Conservation (phyloP, 2,888 invertebrate species). For the Operophtera brumata region DNA sequence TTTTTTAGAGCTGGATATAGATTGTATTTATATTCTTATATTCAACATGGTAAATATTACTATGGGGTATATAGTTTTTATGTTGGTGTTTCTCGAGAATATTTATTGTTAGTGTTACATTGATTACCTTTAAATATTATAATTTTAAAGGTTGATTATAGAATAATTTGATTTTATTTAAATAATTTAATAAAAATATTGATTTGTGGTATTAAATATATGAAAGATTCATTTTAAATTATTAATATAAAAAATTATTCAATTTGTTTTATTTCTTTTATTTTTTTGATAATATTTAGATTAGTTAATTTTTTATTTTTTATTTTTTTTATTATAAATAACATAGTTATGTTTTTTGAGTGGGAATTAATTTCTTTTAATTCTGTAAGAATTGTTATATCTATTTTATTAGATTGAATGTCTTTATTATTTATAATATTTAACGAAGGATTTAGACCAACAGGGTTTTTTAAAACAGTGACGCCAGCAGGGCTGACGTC, state of each 20-base stretch:
- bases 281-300: slow-evolving; percentile 70
- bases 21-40: slow-evolving; percentile 82
- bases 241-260: slow-evolving; percentile 63
- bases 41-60: slow-evolving; percentile 82
- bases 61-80: slow-evolving; percentile 74
- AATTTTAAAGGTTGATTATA: slow-evolving; percentile 78
- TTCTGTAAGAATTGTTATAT: slow-evolving; percentile 71
- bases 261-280: slow-evolving; percentile 77
- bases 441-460: no score
- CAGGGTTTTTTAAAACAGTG: no score
- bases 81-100: slow-evolving; percentile 75
- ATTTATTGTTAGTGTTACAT: slow-evolving; percentile 82
- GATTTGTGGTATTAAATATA: slow-evolving; percentile 84
- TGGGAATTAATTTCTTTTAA: slow-evolving; percentile 78
- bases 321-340: slow-evolving; percentile 72
- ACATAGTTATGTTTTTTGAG: slow-evolving; percentile 74
- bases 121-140: slow-evolving; percentile 83
- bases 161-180: slow-evolving; percentile 78
- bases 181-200: slow-evolving; percentile 85
- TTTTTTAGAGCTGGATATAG: slow-evolving; percentile 85
- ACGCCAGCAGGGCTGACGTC: no score
- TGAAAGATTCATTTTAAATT: slow-evolving; percentile 76
- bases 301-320: slow-evolving; percentile 61
- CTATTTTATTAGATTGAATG: slow-evolving; percentile 83
- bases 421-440: slow-evolving; percentile 82